Evolutionary conservation across 2,797 vertebrate species (phyloP), one percentile per base, ranked within the genome.

Genomic region (Pseudochaenichthys georgianus): DNA sequence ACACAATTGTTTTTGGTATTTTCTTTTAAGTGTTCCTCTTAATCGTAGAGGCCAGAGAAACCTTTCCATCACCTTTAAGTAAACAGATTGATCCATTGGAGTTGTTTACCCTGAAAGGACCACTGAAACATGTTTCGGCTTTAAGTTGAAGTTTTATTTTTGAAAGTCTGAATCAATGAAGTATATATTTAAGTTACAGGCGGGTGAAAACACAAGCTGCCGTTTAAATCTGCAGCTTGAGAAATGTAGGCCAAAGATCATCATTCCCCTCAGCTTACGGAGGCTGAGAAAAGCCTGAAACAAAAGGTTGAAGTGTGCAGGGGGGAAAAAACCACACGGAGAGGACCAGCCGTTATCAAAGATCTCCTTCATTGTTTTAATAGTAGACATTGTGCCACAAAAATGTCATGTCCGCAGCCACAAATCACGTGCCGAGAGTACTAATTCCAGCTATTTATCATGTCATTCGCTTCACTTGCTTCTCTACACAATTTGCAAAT

Each of bases 371-470:
- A 96, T 95, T 93, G 86, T 95, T 96, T 96, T 97, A 93, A 93
- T 94, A 95, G 95, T 97, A 95, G 96, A 97, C 96, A 95, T 94
- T 95, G 95, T 96, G 96, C 95, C 96, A 97, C 96, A 96, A 96
- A 92, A 96, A 97, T 95, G 96, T 95, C 95, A 95, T 94, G 94
- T 96, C 96, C 94, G 96, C 95, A 96, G 96, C 96, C 96, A 97
- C 95, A 96, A 95, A 96, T 96, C 96, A 97, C 95, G 95, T 95
- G 96, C 94, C 93, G 93, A 95, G 85, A 82, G 94, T 93, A 95
- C 95, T 92, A 95, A 95, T 92, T 90, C 88, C 95, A 95, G 95
- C 95, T 95, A 95, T 85, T 95, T 87, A 93, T 95, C 93, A 70
- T 59, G 58, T 82, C 70, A 73, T 70, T 93, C 93, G 54, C 93